Evolutionary conservation across 2,888 invertebrate species (phyloP), one percentile per base, ranked within the genome.

Genomic region (Ariolimax columbianus): DNA sequence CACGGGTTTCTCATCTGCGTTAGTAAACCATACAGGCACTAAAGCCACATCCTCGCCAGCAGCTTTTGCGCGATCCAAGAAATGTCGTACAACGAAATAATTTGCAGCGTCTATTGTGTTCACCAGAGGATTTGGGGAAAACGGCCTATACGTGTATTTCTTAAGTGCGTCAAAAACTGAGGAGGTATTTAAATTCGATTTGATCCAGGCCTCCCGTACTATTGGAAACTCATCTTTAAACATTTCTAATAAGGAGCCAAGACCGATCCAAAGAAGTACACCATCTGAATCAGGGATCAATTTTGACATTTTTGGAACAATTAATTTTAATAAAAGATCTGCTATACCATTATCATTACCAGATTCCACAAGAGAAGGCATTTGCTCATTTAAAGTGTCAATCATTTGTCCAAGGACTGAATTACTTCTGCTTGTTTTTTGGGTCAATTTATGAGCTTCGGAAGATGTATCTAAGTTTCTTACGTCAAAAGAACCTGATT

Each of bases 131-230:
- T 79, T 30, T 6, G 11, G 3, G 14, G 72, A 72, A 30, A 81
- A 70, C 0, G 81, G 70, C 33, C 81, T 68, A 72, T 72, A 81
- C 0, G 55, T 47, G 23, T 55, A 70, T 23, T 51, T 30, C 55
- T 81, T 72, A 1, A 70, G 26, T 1, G 70, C 81, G n/a, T 63
- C 43, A 40, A 79, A 79, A 3, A 43, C 66, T 23, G 43, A 43
- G 40, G 79, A 40, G 33, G 68, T 81, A 26, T 81, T 81, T 38
- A 19, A 17, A 19, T 70, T 70, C 1, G 11, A 38, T 19, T 70
- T 7, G 36, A 70, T 7, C 70, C 70, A 70, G 11, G 0, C 38
- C 7, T 38, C n/a, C 17, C 17, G n/a, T 38, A 38, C 38, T 70
- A 23, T 2, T 38, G 38, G 70, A 55, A 70, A 70, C 6, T 70